phyloP scores from a whole-genome alignment of 2,797 vertebrate species.

The Dicrostonyx torquatus region DNA sequence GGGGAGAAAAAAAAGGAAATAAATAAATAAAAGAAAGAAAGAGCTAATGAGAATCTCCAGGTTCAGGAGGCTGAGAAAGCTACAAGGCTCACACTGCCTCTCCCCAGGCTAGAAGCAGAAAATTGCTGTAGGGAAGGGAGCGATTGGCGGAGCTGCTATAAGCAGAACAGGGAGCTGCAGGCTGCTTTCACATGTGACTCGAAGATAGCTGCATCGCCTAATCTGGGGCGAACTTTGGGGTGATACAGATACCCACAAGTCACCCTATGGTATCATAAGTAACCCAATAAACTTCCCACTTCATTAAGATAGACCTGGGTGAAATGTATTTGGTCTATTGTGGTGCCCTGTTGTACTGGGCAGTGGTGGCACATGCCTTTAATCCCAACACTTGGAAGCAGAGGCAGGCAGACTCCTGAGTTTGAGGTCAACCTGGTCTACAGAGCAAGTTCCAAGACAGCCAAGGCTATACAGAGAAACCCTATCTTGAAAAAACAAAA shows the following conservation, averaged over 20 bases:
- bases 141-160: not conserved
- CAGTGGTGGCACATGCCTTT: not conserved
- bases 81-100: not conserved
- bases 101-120: not conserved
- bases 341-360: not conserved
- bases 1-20: not conserved
- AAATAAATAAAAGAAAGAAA: too few species aligned
- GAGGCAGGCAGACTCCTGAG: not conserved
- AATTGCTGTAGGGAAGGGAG: not conserved
- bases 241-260: not conserved
- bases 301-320: not conserved
- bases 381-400: not conserved
- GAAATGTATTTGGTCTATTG: not conserved
- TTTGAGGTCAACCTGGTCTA: not conserved
- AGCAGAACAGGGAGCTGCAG: not conserved
- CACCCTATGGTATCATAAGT: not conserved
- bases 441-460: not conserved
- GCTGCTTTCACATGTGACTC: not conserved
- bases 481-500: too few species aligned
- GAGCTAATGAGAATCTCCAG: not conserved
- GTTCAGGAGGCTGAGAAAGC: not conserved
- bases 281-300: not conserved
- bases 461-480: not conserved
- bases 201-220: not conserved
- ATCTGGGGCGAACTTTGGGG: not conserved